These are phyloP conservation scores for Thripadectes ignobilis DNA, from an alignment of 2,797 vertebrate species.

Conservation along the genomic window DNA sequence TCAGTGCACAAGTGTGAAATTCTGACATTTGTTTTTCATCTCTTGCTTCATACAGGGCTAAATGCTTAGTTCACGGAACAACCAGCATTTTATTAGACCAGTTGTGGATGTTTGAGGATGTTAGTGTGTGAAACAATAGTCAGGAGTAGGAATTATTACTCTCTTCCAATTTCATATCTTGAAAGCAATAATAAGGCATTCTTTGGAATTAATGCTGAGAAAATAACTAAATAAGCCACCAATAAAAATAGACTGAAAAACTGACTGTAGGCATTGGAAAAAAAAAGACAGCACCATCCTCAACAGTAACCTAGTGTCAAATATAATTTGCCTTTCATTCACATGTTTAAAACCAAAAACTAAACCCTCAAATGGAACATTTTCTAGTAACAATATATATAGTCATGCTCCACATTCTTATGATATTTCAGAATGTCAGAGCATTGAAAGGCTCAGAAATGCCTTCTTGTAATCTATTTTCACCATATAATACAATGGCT, in stretches of 20 bases:
- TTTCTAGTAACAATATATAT: neutral
- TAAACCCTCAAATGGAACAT: neutral
- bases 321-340: neutral
- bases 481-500: neutral
- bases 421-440: neutral
- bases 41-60: neutral
- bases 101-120: neutral
- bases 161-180: neutral
- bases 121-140: neutral
- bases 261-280: neutral
- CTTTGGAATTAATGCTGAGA: neutral
- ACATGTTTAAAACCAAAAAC: neutral
- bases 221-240: neutral
- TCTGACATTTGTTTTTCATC: neutral
- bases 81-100: neutral
- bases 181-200: neutral
- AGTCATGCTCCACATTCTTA: fast-evolving
- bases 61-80: neutral
- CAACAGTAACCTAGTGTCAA: neutral
- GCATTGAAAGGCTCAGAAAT: neutral
- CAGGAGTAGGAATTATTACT: neutral
- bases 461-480: neutral
- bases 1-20: neutral
- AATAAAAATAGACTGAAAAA: neutral
- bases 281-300: neutral